Evolutionary conservation across 2,113 vertebrate species (phyloP).

Genomic region (Rhinogobius similis): DNA sequence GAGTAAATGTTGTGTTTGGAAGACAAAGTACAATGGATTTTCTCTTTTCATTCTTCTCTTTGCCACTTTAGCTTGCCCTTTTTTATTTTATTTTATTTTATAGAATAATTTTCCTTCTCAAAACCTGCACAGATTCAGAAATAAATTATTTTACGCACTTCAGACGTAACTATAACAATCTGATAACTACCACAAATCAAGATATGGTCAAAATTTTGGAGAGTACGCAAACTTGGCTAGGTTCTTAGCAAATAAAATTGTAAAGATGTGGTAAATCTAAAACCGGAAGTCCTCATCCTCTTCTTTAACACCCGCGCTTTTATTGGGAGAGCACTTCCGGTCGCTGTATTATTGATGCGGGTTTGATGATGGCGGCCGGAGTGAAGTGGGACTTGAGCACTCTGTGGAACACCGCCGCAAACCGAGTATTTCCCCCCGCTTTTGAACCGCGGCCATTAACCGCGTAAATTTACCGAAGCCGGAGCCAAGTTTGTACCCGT

Average conservation of each 20-base stretch:
- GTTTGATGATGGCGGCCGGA: conserved; percentile 47
- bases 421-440: background rate
- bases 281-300: conserved; percentile 22
- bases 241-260: background rate
- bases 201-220: too few species aligned
- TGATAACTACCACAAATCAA: too few species aligned
- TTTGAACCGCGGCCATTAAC: background rate
- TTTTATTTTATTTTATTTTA: too few species aligned
- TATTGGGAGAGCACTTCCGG: conserved; percentile 35
- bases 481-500: conserved; percentile 1
- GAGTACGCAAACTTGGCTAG: too few species aligned
- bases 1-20: too few species aligned
- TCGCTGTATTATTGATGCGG: rapidly evolving
- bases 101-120: too few species aligned
- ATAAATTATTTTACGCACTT: too few species aligned
- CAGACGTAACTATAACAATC: too few species aligned
- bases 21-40: too few species aligned
- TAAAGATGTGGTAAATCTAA: background rate
- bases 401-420: conserved; percentile 20
- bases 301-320: background rate
- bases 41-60: too few species aligned
- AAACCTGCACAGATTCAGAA: too few species aligned
- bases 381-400: conserved; percentile 41
- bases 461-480: background rate
- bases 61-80: too few species aligned